Evolutionary conservation across 2,113 vertebrate species (phyloP).

Genomic region (Oxyruncus cristatus): DNA sequence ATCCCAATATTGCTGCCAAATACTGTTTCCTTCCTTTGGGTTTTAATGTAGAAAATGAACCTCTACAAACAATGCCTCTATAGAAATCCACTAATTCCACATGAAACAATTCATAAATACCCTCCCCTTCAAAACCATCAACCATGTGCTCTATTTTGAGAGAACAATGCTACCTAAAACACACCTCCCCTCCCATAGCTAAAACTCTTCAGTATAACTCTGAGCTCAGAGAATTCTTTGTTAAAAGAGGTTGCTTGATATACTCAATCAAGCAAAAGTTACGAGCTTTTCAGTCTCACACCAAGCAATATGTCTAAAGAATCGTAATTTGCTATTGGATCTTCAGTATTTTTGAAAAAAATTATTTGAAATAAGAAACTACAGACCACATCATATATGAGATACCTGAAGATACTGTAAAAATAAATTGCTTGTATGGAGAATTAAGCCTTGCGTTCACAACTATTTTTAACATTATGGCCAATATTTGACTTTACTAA

Average conservation of each 20-base stretch:
- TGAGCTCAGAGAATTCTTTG: neutral
- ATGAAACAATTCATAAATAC: slow-evolving; percentile 37
- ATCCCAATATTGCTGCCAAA: slow-evolving; percentile 36
- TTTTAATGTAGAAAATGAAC: slow-evolving; percentile 54
- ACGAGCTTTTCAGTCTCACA: neutral
- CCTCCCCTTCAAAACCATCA: neutral
- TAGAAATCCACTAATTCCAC: slow-evolving; percentile 50
- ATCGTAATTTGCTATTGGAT: neutral
- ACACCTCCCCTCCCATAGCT: neutral
- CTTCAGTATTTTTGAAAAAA: neutral
- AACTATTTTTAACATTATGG: neutral
- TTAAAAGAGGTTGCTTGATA: neutral
- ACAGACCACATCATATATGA: neutral
- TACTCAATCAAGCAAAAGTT: neutral
- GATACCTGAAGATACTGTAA: neutral
- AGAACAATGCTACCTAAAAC: slow-evolving; percentile 52
- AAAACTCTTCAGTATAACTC: neutral
- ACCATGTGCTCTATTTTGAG: slow-evolving; percentile 36
- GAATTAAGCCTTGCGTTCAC: neutral
- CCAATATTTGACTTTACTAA: neutral
- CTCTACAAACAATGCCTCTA: slow-evolving; percentile 54
- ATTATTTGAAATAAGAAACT: neutral
- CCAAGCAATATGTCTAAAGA: neutral
- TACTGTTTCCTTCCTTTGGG: slow-evolving; percentile 34
- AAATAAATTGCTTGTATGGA: neutral